phyloP scores from a whole-genome alignment of 2,888 invertebrate genomes.

The Micropterix aruncella region DNA sequence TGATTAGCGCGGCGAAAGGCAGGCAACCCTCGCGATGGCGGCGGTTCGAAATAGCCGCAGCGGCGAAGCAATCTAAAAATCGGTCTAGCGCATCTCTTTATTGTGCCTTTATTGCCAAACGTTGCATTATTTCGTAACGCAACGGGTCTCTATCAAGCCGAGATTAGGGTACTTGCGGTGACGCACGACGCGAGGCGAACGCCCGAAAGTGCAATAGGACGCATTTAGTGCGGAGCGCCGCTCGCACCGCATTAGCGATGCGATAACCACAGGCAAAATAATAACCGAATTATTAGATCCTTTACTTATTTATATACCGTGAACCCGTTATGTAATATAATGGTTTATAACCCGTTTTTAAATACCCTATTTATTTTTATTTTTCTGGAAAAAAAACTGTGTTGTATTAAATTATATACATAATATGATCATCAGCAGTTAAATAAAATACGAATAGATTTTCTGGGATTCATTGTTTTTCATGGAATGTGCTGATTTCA shows the following conservation, averaged over 20 bases:
- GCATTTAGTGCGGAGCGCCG: background rate
- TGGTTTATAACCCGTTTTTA: no score
- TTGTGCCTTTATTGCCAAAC: background rate
- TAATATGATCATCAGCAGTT: no score
- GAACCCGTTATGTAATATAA: no score
- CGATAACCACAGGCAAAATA: no score
- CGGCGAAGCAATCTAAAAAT: background rate
- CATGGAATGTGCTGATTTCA: no score
- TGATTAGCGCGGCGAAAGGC: background rate
- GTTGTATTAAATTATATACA: no score
- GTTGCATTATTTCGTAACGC: background rate
- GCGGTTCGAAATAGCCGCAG: background rate
- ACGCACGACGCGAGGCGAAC: background rate
- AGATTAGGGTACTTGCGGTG: background rate
- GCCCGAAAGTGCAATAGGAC: background rate
- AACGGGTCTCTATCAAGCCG: background rate
- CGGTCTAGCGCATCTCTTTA: background rate
- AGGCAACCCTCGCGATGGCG: background rate
- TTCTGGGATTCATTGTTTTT: no score
- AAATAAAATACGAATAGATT: no score
- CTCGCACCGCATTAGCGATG: background rate
- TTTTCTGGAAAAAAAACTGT: no score
- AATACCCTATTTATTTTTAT: no score
- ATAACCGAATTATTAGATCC: no score
- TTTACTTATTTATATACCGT: no score